A percentile compares a stretch with the other conserved stretches of the same genome.
Conservation (phyloP, 2,113 vertebrate genomes). For the Vanacampus margaritifer region DNA sequence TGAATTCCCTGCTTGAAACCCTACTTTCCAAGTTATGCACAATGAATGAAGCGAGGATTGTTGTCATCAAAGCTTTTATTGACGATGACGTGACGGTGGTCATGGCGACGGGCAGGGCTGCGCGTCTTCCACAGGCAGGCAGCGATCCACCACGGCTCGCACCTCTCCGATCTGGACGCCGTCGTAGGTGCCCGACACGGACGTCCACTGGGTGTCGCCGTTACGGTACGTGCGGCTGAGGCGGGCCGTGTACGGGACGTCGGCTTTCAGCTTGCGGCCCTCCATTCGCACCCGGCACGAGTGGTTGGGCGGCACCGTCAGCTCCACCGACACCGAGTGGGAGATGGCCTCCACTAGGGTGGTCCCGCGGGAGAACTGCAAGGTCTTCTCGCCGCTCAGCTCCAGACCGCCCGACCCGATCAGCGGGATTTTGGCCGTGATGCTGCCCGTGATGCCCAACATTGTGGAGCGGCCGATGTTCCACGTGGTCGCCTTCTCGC, state of each 20-base stretch:
- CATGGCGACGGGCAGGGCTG: slow-evolving; percentile 53
- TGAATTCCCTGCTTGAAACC: too few relatives aligned
- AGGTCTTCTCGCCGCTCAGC: slow-evolving; percentile 63
- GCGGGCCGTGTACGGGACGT: slow-evolving; percentile 68
- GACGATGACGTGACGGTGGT: accelerated
- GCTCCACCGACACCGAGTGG: slow-evolving; percentile 65
- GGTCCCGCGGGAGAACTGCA: slow-evolving; percentile 66
- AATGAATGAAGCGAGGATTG: neutral
- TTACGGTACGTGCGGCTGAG: slow-evolving; percentile 69
- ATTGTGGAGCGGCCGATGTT: slow-evolving; percentile 69
- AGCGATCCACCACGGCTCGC: slow-evolving; percentile 68
- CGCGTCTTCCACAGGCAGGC: slow-evolving; percentile 62
- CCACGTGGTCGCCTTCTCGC: slow-evolving; percentile 69
- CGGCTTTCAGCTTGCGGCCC: slow-evolving; percentile 66
- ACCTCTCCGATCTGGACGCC: slow-evolving; percentile 70
- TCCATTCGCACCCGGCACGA: slow-evolving; percentile 68
- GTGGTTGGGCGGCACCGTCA: slow-evolving; percentile 66
- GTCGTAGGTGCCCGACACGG: slow-evolving; percentile 62
- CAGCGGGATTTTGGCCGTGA: slow-evolving; percentile 69
- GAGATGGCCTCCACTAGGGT: slow-evolving; percentile 60
- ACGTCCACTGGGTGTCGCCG: slow-evolving; percentile 69
- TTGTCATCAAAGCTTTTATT: neutral
- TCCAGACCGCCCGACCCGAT: slow-evolving; percentile 59
- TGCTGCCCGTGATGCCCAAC: slow-evolving; percentile 60
- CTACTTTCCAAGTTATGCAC: neutral